Conservation (phyloP, 2,888 invertebrate species). For the Metalampra italica region DNA sequence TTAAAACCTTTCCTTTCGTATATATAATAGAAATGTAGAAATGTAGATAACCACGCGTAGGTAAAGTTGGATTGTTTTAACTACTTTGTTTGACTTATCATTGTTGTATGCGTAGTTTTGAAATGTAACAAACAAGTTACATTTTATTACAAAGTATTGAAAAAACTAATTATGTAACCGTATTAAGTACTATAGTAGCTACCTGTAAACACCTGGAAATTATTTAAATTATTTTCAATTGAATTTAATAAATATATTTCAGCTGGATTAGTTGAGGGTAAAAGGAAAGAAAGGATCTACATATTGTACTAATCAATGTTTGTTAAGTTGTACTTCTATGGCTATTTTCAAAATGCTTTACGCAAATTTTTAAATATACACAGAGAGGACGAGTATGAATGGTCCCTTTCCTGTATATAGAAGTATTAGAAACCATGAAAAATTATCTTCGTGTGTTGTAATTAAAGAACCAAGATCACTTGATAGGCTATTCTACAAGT, state of each 20-base stretch:
- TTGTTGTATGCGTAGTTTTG: constrained; percentile 1
- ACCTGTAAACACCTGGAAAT: neutral
- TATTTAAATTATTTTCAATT: neutral
- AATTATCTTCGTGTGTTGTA: constrained; percentile 58
- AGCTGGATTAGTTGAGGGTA: no score
- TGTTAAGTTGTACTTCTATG: neutral
- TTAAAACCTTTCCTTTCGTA: constrained; percentile 34
- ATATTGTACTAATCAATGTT: neutral
- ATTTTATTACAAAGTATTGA: neutral
- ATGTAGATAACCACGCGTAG: constrained; percentile 69
- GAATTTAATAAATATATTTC: neutral
- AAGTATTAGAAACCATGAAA: constrained; percentile 21
- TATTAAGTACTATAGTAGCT: neutral
- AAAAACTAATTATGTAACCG: neutral
- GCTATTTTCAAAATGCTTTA: no score
- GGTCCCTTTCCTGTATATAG: neutral
- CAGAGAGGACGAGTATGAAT: neutral
- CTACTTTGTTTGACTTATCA: neutral
- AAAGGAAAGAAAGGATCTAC: no score
- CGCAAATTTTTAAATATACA: no score
- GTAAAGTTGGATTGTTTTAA: constrained; percentile 8
- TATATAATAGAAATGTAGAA: constrained; percentile 58
- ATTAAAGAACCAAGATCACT: constrained; percentile 71
- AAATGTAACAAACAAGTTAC: neutral
- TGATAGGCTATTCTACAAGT: constrained; percentile 68